A percentile compares a stretch with the other conserved stretches of the same genome.
phyloP scores from a whole-genome alignment of 2,113 vertebrate species.

The Tenrec ecaudatus region DNA sequence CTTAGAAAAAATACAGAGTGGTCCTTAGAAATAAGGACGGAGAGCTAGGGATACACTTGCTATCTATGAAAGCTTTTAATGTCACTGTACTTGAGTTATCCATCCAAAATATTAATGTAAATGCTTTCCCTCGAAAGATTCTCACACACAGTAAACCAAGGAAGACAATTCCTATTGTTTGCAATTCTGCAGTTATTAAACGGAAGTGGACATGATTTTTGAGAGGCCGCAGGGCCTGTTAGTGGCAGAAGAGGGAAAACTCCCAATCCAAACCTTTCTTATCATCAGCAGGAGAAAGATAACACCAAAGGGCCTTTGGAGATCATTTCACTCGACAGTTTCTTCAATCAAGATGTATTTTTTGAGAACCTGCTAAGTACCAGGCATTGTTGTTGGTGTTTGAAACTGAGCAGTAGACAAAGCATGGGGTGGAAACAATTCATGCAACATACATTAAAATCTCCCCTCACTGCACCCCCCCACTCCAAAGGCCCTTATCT shows the following conservation, averaged over 20 bases:
- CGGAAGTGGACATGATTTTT: neutral
- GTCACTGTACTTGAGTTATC: neutral
- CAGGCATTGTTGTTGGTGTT: neutral
- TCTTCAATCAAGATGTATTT: neutral
- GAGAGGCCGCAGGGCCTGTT: neutral
- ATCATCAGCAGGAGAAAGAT: neutral
- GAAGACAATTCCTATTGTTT: too few species aligned
- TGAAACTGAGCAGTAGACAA: neutral
- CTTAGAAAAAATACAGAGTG: too few species aligned
- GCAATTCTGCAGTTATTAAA: neutral
- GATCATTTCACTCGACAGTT: neutral
- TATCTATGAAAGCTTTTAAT: too few species aligned
- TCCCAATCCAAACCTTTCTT: neutral
- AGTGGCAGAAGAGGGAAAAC: neutral
- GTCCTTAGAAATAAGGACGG: too few species aligned
- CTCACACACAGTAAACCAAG: neutral
- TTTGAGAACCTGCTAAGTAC: neutral
- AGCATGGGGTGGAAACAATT: accelerated
- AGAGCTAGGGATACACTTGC: too few species aligned
- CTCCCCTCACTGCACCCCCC: neutral
- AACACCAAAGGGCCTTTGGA: neutral
- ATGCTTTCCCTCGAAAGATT: neutral
- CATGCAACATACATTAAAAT: neutral
- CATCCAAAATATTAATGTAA: neutral
- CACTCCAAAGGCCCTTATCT: neutral